Conservation (phyloP, 2,888 invertebrate species). For the Acrocyrtus sp. region DNA sequence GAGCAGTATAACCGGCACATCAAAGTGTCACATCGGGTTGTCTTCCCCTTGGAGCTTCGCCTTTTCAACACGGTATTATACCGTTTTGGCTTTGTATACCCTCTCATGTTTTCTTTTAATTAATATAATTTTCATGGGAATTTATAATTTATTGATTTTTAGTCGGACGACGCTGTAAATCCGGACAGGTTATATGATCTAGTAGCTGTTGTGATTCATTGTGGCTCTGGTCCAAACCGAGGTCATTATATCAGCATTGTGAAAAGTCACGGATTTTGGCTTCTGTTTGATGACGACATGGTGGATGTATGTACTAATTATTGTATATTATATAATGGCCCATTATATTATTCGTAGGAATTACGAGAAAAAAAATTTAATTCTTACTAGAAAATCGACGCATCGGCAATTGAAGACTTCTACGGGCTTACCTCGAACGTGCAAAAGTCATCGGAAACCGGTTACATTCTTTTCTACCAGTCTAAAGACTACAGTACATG, state of each 20-base stretch:
- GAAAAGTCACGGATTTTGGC: constrained; percentile 99
- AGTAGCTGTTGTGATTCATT: constrained; percentile 99
- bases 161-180: constrained; percentile 99
- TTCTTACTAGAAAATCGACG: constrained; percentile 92
- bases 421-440: constrained; percentile 98
- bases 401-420: constrained; percentile 99
- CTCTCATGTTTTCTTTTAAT: no score
- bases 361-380: background rate
- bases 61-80: constrained; percentile 96
- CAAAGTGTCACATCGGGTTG: constrained; percentile 98
- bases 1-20: constrained; percentile 99
- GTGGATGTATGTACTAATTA: constrained; percentile 80
- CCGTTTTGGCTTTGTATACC: no score
- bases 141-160: constrained; percentile 64
- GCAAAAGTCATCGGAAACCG: constrained; percentile 99
- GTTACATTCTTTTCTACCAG: constrained; percentile 99
- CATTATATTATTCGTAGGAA: background rate
- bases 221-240: constrained; percentile 98
- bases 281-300: constrained; percentile 99
- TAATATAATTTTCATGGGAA: constrained; percentile 1
- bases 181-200: constrained; percentile 98
- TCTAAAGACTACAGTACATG: constrained; percentile 74
- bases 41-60: constrained; percentile 96
- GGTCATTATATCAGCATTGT: constrained; percentile 99
- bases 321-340: background rate